Percentiles rank a stretch among this genome's conserved stretches.
phyloP scores from a whole-genome alignment of 2,113 vertebrate species.

The Misgurnus anguillicaudatus region DNA sequence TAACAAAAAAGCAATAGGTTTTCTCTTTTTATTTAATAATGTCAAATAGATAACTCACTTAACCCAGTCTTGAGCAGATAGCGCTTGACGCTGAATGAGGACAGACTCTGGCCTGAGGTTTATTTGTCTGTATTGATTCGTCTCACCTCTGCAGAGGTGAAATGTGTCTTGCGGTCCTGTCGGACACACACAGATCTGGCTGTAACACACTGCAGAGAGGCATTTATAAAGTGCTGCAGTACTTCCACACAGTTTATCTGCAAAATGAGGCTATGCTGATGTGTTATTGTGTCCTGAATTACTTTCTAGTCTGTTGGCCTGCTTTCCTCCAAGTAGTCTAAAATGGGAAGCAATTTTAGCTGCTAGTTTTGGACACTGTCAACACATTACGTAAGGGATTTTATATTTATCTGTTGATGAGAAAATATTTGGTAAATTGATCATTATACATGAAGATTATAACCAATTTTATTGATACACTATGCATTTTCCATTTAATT shows the following conservation, averaged over 20 bases:
- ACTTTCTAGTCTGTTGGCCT: constrained; percentile 41
- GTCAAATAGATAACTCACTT: constrained; percentile 39
- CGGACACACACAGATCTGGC: constrained; percentile 16
- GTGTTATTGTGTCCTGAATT: constrained; percentile 42
- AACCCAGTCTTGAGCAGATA: constrained; percentile 34
- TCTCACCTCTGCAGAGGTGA: constrained; percentile 45
- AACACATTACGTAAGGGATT: neutral
- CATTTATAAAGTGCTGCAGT: constrained; percentile 38
- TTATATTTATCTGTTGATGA: neutral
- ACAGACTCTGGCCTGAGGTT: constrained; percentile 45
- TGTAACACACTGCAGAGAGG: constrained; percentile 29
- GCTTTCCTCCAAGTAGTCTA: constrained; percentile 41
- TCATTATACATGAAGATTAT: no score
- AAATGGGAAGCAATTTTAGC: neutral
- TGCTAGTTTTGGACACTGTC: neutral
- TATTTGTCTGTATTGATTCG: constrained; percentile 56
- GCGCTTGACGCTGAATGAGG: constrained; percentile 43
- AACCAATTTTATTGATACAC: neutral
- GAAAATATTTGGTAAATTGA: neutral
- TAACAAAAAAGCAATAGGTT: constrained; percentile 25
- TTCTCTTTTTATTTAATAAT: constrained; percentile 48
- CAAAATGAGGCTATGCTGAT: constrained; percentile 51
- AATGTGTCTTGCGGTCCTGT: constrained; percentile 32
- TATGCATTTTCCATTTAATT: neutral
- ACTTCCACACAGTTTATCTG: constrained; percentile 42